Conservation (phyloP, 2,113 vertebrate species). For the Ondatra zibethicus region DNA sequence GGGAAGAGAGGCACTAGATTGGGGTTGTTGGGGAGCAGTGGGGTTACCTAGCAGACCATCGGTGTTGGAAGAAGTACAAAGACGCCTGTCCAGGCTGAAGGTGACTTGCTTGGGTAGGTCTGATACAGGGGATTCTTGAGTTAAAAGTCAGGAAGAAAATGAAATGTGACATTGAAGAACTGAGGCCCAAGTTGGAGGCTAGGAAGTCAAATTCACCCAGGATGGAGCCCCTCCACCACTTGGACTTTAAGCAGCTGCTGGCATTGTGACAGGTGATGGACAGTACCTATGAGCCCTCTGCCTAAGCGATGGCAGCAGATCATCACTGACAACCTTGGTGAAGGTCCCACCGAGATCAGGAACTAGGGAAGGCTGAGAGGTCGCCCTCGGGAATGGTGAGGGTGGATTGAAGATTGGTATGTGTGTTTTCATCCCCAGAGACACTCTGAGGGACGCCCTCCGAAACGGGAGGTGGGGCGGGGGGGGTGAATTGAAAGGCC, state of each 20-base stretch:
- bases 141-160: neutral
- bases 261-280: constrained; percentile 89
- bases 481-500: too few species aligned
- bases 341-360: too few species aligned
- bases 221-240: neutral
- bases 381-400: too few species aligned
- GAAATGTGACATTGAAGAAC: neutral
- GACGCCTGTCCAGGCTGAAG: neutral
- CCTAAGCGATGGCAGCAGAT: constrained; percentile 86
- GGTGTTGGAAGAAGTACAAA: neutral
- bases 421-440: too few species aligned
- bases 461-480: too few species aligned
- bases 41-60: neutral
- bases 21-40: rapidly evolving
- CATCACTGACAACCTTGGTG: constrained; percentile 82
- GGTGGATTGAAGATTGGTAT: too few species aligned
- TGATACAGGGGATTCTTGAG: neutral
- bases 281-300: constrained; percentile 88
- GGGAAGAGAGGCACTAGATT: neutral
- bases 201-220: neutral
- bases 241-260: constrained; percentile 86
- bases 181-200: neutral
- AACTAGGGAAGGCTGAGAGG: too few species aligned
- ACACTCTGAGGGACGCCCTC: too few species aligned
- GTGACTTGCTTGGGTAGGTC: neutral